These are phyloP conservation scores for Drosophila cardini DNA, from an alignment of 1,140 invertebrate genomes.

Conservation along the genomic window DNA sequence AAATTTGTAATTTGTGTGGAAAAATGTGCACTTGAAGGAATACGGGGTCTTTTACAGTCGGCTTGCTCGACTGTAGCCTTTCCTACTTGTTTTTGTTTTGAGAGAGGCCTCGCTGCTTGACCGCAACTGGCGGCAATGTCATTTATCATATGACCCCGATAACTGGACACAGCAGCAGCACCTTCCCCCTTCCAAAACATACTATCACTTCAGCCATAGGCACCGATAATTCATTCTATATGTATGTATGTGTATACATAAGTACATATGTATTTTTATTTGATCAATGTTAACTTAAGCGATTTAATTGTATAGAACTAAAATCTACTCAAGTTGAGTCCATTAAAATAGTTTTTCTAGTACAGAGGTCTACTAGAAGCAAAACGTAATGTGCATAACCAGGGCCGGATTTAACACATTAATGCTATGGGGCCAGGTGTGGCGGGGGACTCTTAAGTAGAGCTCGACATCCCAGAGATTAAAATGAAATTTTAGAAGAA, in stretches of 20 bases:
- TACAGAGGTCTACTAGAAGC: too few relatives aligned
- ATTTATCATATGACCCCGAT: constrained; percentile 72
- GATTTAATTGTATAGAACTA: constrained; percentile 57
- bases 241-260: constrained; percentile 15
- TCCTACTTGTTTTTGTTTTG: constrained; percentile 49
- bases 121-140: constrained; percentile 53
- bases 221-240: constrained; percentile 60
- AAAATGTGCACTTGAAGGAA: too few relatives aligned
- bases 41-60: too few relatives aligned
- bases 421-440: too few relatives aligned
- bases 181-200: too few relatives aligned
- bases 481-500: too few relatives aligned
- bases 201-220: neutral
- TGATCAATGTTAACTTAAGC: constrained; percentile 70
- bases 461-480: too few relatives aligned
- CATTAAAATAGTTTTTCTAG: constrained; percentile 1
- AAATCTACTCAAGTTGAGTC: constrained; percentile 1
- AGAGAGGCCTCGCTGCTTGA: constrained; percentile 32
- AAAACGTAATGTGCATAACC: too few relatives aligned
- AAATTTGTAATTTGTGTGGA: too few relatives aligned
- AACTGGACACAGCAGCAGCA: constrained; percentile 29
- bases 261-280: constrained; percentile 34
- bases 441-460: too few relatives aligned
- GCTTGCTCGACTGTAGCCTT: too few relatives aligned
- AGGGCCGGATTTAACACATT: too few relatives aligned